phyloP scores from a whole-genome alignment of 2,888 invertebrate genomes.

The Ophioninae sp. region DNA sequence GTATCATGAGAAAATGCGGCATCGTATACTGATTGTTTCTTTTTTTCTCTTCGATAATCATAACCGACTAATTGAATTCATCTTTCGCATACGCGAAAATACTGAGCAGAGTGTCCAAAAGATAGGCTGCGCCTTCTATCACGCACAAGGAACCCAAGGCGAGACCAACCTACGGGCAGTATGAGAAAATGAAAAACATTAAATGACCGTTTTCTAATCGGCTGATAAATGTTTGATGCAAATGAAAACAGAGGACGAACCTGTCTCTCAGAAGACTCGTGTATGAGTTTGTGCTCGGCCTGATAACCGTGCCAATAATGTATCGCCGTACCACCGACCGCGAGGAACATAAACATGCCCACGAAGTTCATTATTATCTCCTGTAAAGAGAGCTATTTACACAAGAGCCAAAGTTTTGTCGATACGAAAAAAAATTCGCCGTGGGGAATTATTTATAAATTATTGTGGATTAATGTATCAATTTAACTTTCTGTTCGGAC shows the following conservation, averaged over 20 bases:
- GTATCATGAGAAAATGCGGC: slow-evolving; percentile 40
- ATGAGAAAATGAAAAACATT: not conserved
- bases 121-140: slow-evolving; percentile 89
- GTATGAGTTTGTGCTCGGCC: slow-evolving; percentile 89
- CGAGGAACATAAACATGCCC: slow-evolving; percentile 92
- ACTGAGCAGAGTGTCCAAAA: slow-evolving; percentile 90
- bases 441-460: not conserved
- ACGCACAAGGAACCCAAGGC: slow-evolving; percentile 91
- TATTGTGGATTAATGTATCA: not conserved
- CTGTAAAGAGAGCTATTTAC: slow-evolving; percentile 81
- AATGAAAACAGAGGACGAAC: slow-evolving; percentile 71
- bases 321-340: slow-evolving; percentile 92
- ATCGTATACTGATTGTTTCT: slow-evolving; percentile 19
- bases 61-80: slow-evolving; percentile 79
- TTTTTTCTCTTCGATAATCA: not conserved
- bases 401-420: not conserved
- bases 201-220: not conserved
- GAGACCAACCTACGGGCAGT: slow-evolving; percentile 85
- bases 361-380: slow-evolving; percentile 94
- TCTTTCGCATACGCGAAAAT: slow-evolving; percentile 89
- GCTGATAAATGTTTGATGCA: slow-evolving; percentile 1
- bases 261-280: slow-evolving; percentile 89
- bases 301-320: slow-evolving; percentile 95
- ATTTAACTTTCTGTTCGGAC: not conserved
- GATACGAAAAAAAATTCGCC: slow-evolving; percentile 22